These are phyloP conservation scores for Hesperophylax magnus DNA, from an alignment of 1,140 invertebrate genomes.

Conservation along the genomic window DNA sequence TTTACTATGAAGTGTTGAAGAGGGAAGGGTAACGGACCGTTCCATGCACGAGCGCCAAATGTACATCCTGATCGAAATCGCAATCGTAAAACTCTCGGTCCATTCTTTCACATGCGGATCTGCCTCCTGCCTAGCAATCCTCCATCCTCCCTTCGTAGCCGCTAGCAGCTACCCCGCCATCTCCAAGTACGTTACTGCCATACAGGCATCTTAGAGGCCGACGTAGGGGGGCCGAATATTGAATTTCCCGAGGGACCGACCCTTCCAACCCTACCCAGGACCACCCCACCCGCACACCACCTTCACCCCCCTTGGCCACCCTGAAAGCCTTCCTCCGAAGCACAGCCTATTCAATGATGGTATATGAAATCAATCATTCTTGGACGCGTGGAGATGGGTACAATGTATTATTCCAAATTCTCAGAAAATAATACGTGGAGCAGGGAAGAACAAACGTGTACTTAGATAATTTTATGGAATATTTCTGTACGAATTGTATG, in stretches of 20 bases:
- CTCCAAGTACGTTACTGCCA: constrained; percentile 30
- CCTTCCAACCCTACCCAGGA: not conserved
- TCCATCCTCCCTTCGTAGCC: not conserved
- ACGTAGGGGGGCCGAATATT: constrained; percentile 55
- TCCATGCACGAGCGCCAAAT: no score
- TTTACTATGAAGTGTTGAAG: no score
- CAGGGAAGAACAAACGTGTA: no score
- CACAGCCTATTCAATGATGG: constrained; percentile 26
- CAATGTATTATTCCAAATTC: no score
- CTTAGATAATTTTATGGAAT: no score
- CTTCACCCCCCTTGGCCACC: not conserved
- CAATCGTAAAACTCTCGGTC: no score
- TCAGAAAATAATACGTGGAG: no score
- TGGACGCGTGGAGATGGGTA: constrained; percentile 8
- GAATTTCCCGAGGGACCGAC: constrained; percentile 57
- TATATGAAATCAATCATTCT: constrained; percentile 35
- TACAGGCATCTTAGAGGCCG: constrained; percentile 44
- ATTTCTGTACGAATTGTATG: no score
- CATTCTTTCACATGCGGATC: not conserved
- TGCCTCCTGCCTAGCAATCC: not conserved
- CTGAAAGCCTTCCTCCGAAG: constrained; percentile 6
- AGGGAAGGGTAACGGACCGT: no score
- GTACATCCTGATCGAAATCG: no score
- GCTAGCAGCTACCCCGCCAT: constrained; percentile 6
- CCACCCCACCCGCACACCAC: not conserved